These are phyloP conservation scores for Onychomys torridus DNA, from an alignment of 2,797 vertebrate species.

Conservation along the genomic window DNA sequence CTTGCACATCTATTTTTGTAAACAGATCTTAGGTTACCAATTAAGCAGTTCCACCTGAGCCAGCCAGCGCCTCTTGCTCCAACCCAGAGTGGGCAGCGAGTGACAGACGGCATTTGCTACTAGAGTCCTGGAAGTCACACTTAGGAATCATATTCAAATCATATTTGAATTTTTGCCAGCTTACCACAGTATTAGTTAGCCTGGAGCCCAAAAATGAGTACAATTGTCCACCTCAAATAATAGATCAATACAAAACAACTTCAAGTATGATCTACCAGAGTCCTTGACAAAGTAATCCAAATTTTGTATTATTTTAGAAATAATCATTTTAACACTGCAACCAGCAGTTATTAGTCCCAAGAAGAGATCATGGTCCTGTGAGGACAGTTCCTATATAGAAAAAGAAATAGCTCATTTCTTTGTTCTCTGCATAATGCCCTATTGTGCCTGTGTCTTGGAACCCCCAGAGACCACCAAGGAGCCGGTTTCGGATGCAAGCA, in stretches of 20 bases:
- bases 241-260: neutral
- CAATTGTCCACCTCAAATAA: constrained; percentile 43
- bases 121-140: neutral
- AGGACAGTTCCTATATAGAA: neutral
- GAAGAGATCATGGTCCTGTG: neutral
- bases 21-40: neutral
- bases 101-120: constrained; percentile 16
- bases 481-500: too few species aligned
- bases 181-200: constrained; percentile 32
- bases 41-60: neutral
- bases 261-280: neutral
- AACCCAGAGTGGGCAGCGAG: constrained; percentile 3
- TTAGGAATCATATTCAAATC: neutral
- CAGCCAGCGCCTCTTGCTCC: constrained; percentile 17
- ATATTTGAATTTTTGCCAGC: constrained; percentile 24
- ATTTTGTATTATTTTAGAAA: constrained; percentile 63
- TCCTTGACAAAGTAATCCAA: constrained; percentile 56
- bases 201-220: constrained; percentile 20
- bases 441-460: too few species aligned
- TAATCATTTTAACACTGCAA: constrained; percentile 39
- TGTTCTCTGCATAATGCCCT: neutral
- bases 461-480: too few species aligned
- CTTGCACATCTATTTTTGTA: neutral
- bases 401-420: constrained; percentile 42
- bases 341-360: neutral